Evolutionary conservation across 2,113 vertebrate species (phyloP), one percentile per base, ranked within the genome.

Genomic region (Chaetorhynchus papuensis): DNA sequence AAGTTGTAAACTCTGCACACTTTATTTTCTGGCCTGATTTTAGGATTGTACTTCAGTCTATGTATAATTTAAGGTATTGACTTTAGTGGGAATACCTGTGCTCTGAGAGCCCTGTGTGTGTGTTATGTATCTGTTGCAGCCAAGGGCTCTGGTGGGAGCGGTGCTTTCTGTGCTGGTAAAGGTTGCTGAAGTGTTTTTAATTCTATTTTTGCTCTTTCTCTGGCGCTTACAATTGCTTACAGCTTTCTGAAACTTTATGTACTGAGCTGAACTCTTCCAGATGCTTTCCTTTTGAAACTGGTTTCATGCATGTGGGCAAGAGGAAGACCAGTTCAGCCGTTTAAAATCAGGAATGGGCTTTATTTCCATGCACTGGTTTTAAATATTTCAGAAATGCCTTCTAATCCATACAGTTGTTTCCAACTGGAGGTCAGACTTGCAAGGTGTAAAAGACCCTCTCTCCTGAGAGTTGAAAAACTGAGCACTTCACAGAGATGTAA

Each of bases 311-410:
- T 47, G 39, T 39, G 19, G 33, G 33, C 70, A 87, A 84, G 41
- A 82, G 49, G 63, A 74, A 92, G 96, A 91, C 31, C 70, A 81
- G 33, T 84, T 89, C 89, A 89, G 45, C 53, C 91, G 65, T 89
- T 95, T 95, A 4, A 82, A 72, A 72, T 42, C 41, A 82, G 69
- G 74, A 91, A 83, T 45, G 41, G 54, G 30, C 71, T 76, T 91
- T 79, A 47, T 72, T 84, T 90, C 41, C 15, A 9, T 37, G 28
- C 31, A 41, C 42, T 56, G 65, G 26, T 33, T 90, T 75, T 65
- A 91, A 89, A 60, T 71, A 71, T 78, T 87, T 84, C 64, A 91
- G 65, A 92, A 89, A 71, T 65, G 23, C 53, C 37, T 83, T 76
- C 45, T 65, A 72, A 82, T 15, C 37, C 37, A 17, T 37, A 19